Conservation (phyloP, 2,797 vertebrate genomes). For the Simalia tracyae region DNA sequence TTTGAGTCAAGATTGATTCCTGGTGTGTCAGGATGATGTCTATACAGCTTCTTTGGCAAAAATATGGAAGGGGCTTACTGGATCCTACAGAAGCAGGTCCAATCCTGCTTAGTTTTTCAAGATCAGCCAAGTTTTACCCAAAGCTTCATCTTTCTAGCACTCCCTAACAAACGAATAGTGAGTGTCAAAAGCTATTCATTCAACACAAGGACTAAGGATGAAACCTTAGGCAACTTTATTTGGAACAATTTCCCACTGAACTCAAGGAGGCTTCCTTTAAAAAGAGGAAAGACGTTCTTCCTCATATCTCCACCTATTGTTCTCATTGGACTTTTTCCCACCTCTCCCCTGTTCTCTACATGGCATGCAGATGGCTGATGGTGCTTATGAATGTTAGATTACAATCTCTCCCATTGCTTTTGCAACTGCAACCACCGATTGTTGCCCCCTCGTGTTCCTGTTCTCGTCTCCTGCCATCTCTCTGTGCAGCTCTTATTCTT, state of each 20-base stretch:
- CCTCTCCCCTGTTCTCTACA: not conserved
- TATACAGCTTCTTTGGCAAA: not conserved
- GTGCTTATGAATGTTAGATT: not conserved
- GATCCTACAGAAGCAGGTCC: not conserved
- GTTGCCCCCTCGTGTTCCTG: not conserved
- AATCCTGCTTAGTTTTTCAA: not conserved
- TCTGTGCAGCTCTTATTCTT: not conserved
- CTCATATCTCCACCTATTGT: not conserved
- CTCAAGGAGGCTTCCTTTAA: not conserved
- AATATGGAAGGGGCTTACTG: not conserved
- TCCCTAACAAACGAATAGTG: not conserved
- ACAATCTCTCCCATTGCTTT: not conserved
- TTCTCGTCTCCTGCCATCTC: not conserved
- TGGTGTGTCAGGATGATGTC: not conserved
- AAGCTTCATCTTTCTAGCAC: not conserved
- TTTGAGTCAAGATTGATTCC: not conserved
- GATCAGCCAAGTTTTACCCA: not conserved
- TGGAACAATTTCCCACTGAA: not conserved
- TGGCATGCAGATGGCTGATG: not conserved
- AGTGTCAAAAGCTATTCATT: not conserved
- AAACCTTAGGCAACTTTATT: not conserved
- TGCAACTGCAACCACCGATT: not conserved
- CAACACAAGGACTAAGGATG: not conserved
- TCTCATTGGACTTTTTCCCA: not conserved
- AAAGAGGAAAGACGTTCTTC: not conserved